These are phyloP conservation scores for Campoletis sonorensis DNA, from an alignment of 1,140 invertebrate species.

Conservation along the genomic window DNA sequence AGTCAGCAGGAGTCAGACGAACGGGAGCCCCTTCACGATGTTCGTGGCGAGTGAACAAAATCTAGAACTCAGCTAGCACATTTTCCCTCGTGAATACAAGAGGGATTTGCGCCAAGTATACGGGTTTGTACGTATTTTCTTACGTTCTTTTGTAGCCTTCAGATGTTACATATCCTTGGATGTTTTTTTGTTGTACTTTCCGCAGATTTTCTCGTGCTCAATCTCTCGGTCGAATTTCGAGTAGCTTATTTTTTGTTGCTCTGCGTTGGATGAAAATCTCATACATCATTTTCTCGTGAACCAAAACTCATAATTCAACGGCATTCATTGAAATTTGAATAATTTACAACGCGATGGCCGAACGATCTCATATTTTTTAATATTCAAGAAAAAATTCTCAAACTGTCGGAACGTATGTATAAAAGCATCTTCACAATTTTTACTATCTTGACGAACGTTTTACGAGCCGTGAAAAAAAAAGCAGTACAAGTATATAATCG, in stretches of 20 bases:
- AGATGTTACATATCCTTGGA: background rate
- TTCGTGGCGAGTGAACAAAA: background rate
- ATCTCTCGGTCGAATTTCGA: background rate
- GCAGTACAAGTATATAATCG: background rate
- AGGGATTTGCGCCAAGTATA: conserved; percentile 10
- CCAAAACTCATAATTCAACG: too few relatives aligned
- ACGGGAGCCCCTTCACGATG: background rate
- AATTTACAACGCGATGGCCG: too few relatives aligned
- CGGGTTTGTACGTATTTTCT: background rate
- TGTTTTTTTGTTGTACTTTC: background rate
- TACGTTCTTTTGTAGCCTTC: background rate
- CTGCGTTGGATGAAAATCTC: too few relatives aligned
- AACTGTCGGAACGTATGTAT: background rate
- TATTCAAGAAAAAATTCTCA: too few relatives aligned
- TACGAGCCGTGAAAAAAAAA: background rate
- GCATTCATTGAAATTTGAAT: background rate
- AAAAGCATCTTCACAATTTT: background rate
- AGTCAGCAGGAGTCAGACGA: conserved; percentile 12
- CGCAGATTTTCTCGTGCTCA: background rate
- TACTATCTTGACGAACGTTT: background rate
- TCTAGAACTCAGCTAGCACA: background rate
- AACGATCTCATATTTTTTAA: too few relatives aligned
- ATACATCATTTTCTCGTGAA: too few relatives aligned
- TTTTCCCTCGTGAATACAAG: background rate
- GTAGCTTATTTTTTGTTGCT: background rate